Percentiles rank a stretch among this genome's conserved stretches.
Conservation (phyloP, 2,888 invertebrate genomes). For the Troides helena region DNA sequence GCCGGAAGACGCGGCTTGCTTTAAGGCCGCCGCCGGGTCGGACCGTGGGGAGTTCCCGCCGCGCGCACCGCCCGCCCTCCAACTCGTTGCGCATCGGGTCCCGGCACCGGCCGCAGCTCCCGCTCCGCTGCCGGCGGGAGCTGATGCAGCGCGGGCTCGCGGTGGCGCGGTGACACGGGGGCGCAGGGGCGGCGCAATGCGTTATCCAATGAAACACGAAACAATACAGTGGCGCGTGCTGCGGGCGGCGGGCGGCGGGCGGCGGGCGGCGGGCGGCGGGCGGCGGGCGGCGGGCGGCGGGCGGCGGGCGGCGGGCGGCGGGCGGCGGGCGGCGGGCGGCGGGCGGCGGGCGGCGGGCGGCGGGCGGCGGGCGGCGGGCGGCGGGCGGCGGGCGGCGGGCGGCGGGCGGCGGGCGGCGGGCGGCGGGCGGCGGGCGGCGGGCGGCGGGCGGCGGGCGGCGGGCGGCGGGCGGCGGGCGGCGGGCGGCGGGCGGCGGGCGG, state of each 20-base stretch:
- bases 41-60: slow-evolving; percentile 34
- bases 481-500: slow-evolving; percentile 58
- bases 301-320: slow-evolving; percentile 38
- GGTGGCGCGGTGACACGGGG: too few relatives aligned
- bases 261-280: slow-evolving; percentile 33
- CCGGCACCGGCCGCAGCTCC: too few relatives aligned
- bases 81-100: too few relatives aligned
- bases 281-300: slow-evolving; percentile 37
- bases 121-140: too few relatives aligned
- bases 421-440: slow-evolving; percentile 63
- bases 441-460: slow-evolving; percentile 3
- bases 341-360: slow-evolving; percentile 38
- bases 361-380: slow-evolving; percentile 37
- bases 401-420: slow-evolving; percentile 37
- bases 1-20: too few relatives aligned
- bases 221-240: too few relatives aligned
- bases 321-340: slow-evolving; percentile 38
- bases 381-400: slow-evolving; percentile 39
- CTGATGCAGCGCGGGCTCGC: too few relatives aligned
- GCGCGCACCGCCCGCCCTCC: too few relatives aligned
- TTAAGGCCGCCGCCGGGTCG: slow-evolving; percentile 41
- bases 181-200: too few relatives aligned
- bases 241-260: slow-evolving; percentile 57
- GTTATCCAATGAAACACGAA: too few relatives aligned
- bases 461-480: slow-evolving; percentile 57